Evolutionary conservation across 1,140 invertebrate genomes (phyloP).

Genomic region (Camponotus pennsylvanicus): DNA sequence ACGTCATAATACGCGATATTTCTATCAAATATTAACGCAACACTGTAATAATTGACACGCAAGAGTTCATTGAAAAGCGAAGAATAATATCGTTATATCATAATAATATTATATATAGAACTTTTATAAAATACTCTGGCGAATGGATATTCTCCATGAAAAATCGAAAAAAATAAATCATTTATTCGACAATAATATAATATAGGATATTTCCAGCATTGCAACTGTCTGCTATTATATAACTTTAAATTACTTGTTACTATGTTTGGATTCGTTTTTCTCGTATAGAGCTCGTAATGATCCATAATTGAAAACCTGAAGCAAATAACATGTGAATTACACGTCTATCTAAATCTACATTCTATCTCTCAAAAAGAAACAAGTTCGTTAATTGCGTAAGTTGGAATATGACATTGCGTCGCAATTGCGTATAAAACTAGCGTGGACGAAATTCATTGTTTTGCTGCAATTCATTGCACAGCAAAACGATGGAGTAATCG

Average conservation of each 20-base stretch:
- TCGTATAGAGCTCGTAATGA: neutral
- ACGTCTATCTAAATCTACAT: neutral
- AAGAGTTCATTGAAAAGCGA: neutral
- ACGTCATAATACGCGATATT: constrained; percentile 1
- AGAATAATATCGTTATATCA: neutral
- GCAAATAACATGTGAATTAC: neutral
- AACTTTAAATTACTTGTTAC: neutral
- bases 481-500: neutral
- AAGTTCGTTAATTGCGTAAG: neutral
- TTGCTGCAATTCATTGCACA: neutral
- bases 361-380: neutral
- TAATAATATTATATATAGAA: neutral
- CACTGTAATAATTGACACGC: neutral
- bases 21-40: neutral
- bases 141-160: neutral
- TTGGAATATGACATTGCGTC: neutral
- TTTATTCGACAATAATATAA: neutral
- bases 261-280: neutral
- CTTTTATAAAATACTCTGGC: neutral
- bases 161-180: constrained; percentile 5
- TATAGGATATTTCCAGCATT: neutral
- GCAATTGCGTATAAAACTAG: neutral
- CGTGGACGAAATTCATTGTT: neutral
- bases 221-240: neutral
- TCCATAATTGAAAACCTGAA: neutral